Base-by-base conservation (phyloP, 2,888 invertebrate species). In the Oxycera nigricornis region DNA sequence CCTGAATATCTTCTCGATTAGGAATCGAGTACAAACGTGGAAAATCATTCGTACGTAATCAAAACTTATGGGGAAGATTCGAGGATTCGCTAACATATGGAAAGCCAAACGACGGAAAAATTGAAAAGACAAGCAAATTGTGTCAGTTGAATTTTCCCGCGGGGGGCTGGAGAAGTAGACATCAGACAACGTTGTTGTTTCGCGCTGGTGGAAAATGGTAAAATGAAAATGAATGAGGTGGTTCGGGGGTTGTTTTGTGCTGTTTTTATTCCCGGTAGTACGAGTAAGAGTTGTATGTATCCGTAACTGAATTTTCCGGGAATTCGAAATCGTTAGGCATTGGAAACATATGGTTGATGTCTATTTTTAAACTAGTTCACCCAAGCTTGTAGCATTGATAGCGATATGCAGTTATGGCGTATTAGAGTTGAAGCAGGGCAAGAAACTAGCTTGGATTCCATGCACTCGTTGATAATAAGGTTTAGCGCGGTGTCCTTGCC, bases 81-180 rank as follows among this genome's bases (percentile, higher is more conserved):
- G 31, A 31, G 20, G 35, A 61, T 31, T 61, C 17, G n/a, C 61
- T 28, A 31, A n/a, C 61, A 61, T 61, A 61, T 61, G 61, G 61
- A 14, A 31, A 61, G 6, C 28, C 11, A n/a, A 17, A 61, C 17
- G 28, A 26, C 31, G 6, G 61, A 61, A 28, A 24, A 11, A 24
- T 28, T 14, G 9, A 17, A 31, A 31, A 31, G 35, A n/a, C n/a
- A 9, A 17, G n/a, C 31, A 61, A 61, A 61, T 20, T 17, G 31
- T 61, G 61, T 61, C 31, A 61, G 31, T 31, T 61, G 17, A 17
- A 20, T 14, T 30, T 61, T 30, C 20, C 31, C 30, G 31, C 31
- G 61, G 31, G 30, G 61, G 35, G 31, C n/a, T 59, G 11, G n/a
- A n/a, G n/a, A n/a, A n/a, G n/a, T n/a, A n/a, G 14, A 17, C 46